Evolutionary conservation across 2,113 vertebrate species (phyloP), one percentile per base, ranked within the genome.

Genomic region (Sprattus sprattus): DNA sequence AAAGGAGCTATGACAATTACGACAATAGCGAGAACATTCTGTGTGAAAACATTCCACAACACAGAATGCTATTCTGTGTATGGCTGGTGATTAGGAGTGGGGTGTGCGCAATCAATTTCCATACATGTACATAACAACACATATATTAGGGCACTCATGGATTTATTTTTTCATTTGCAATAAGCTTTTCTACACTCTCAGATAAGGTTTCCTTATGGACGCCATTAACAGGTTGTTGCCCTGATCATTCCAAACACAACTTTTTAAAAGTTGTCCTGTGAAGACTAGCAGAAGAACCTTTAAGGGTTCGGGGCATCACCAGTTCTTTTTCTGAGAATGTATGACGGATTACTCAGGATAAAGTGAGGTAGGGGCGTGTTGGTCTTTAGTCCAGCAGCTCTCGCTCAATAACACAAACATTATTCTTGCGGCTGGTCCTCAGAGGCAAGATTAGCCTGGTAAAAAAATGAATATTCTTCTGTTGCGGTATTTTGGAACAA

Each of bases 1-100:
- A 60, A 20, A 60, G 6, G 6, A 22, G 6, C 18, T 7, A 7
- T 22, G 18, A 22, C 7, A 3, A 60, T 60, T 0, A 16, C 20
- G 20, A 57, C 18, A 57, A 57, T 52, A 54, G 18, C 52, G 4
- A 16, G 52, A 54, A 54, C 4, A 71, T 32, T 71, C 28, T 32
- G n/a, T 71, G 28, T 71, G n/a, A 71, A 71, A 25, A 71, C 64
- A 71, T 71, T 71, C 64, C 64, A 71, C 25, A 25, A 67, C 25
- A n/a, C 22, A 71, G 64, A 71, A 71, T 71, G 28, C 28, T 32
- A 71, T 71, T 71, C 13, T 8, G 7, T 2, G 7, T 25, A 25
- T n/a, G 13, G 28, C 64, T 32, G 64, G 15, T 32, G 9, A 28
- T 71, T 32, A 71, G 1, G 39, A 39, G 39, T 1, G 39, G 39